Percentiles rank a stretch among this genome's conserved stretches.
Evolutionary conservation across 2,113 vertebrate species (phyloP).

Genomic region (human): GRCh38 chr2:169998501-169999000

Average conservation of each 20-base stretch:
- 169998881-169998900: conserved; percentile 31
- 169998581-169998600: neutral
- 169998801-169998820: neutral
- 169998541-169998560: neutral
- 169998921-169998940: neutral
- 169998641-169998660: neutral
- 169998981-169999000: neutral
- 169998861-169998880: neutral
- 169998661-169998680: neutral
- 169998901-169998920: neutral
- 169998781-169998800: neutral
- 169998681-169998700: conserved; percentile 16
- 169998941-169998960: conserved; percentile 27
- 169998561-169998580: conserved; percentile 9
- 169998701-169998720: neutral
- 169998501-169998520: neutral
- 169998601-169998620: neutral
- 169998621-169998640: neutral
- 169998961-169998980: neutral
- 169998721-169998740: conserved; percentile 9
- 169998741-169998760: conserved; percentile 22
- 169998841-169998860: conserved; percentile 7
- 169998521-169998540: neutral
- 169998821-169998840: neutral
- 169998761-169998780: neutral